Percentiles rank a stretch among this genome's conserved stretches.
Conservation (phyloP, 2,888 invertebrate species). For the Dastarcus helophoroides region DNA sequence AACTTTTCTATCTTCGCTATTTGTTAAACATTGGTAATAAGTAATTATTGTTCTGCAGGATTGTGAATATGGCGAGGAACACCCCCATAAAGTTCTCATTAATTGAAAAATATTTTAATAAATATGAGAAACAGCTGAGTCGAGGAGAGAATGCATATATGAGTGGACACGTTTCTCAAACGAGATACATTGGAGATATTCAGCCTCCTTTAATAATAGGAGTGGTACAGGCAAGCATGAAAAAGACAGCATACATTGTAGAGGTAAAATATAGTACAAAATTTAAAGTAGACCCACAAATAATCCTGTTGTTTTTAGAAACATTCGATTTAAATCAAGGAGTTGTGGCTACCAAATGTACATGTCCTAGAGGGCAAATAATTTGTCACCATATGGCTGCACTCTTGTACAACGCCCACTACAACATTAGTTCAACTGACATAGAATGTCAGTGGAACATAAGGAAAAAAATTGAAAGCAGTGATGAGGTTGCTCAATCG, state of each 20-base stretch:
- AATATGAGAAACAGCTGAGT: too few relatives aligned
- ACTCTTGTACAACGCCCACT: conserved; percentile 2
- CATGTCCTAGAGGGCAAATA: conserved; percentile 4
- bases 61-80: too few relatives aligned
- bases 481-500: not conserved
- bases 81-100: too few relatives aligned
- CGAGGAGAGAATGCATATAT: conserved; percentile 10
- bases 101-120: too few relatives aligned
- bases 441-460: conserved; percentile 1
- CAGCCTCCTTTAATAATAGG: conserved; percentile 9
- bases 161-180: conserved; percentile 8
- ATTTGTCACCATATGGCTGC: conserved; percentile 8
- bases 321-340: conserved; percentile 2
- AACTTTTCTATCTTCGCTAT: too few relatives aligned
- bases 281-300: not conserved
- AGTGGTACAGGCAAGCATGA: conserved; percentile 9
- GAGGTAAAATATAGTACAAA: conserved; percentile 4
- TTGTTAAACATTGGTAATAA: too few relatives aligned
- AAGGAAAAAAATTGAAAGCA: not conserved
- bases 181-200: conserved; percentile 6
- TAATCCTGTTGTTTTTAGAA: conserved; percentile 2
- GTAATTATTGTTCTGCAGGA: too few relatives aligned
- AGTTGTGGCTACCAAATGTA: conserved; percentile 5
- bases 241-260: conserved; percentile 7
- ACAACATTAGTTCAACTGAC: conserved; percentile 8